These are phyloP conservation scores for Zele albiditarsus DNA, from an alignment of 2,888 invertebrate species.

Conservation along the genomic window DNA sequence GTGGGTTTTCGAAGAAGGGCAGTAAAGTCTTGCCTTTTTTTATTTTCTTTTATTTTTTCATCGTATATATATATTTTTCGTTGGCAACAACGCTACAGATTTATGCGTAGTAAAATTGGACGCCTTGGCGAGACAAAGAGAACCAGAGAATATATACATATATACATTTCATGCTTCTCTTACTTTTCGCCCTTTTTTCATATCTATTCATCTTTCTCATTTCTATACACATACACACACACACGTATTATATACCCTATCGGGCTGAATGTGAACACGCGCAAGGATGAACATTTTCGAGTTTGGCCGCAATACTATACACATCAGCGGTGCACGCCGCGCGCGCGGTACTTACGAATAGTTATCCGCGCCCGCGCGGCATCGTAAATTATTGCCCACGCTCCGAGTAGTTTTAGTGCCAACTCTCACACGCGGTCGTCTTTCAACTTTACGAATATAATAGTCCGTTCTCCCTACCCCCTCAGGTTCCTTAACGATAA, in stretches of 20 bases:
- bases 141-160: slow-evolving; percentile 25
- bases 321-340: slow-evolving; percentile 40
- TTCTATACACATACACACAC: neutral
- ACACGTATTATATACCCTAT: neutral
- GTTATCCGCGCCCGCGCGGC: slow-evolving; percentile 61
- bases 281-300: slow-evolving; percentile 61
- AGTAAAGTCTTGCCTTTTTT: slow-evolving; percentile 55
- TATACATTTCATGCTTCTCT: neutral
- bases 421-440: slow-evolving; percentile 33
- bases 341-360: slow-evolving; percentile 67
- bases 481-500: neutral
- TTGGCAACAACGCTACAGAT: slow-evolving; percentile 63
- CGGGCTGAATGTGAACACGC: slow-evolving; percentile 37
- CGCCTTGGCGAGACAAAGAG: slow-evolving; percentile 34
- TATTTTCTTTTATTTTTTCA: neutral
- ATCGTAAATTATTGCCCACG: slow-evolving; percentile 70
- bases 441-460: slow-evolving; percentile 15
- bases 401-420: slow-evolving; percentile 67
- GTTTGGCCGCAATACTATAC: slow-evolving; percentile 38
- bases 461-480: neutral
- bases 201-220: slow-evolving; percentile 14
- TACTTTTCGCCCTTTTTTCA: slow-evolving; percentile 38
- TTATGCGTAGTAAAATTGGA: slow-evolving; percentile 67
- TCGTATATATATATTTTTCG: slow-evolving; percentile 34
- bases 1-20: slow-evolving; percentile 66